These are phyloP conservation scores for Eriosoma lanigerum DNA, from an alignment of 1,140 invertebrate species.

Conservation along the genomic window DNA sequence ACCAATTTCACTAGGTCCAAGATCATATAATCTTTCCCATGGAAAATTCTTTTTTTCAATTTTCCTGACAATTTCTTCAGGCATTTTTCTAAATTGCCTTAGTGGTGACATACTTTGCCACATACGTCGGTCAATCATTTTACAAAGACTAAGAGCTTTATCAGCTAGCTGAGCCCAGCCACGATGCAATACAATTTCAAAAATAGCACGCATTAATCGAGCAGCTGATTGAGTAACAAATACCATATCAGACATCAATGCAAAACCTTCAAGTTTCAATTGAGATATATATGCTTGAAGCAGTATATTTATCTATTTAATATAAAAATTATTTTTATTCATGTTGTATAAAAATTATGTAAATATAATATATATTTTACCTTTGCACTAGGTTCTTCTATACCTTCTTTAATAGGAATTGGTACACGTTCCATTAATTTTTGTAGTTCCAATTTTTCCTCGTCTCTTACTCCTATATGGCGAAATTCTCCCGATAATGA, in stretches of 20 bases:
- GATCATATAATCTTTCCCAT: constrained; percentile 89
- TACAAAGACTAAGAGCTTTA: constrained; percentile 92
- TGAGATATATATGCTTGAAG: constrained; percentile 99
- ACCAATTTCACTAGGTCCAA: constrained; percentile 96
- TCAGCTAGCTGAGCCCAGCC: constrained; percentile 98
- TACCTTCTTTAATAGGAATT: constrained; percentile 98
- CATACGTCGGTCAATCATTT: constrained; percentile 98
- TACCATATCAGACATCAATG: constrained; percentile 98
- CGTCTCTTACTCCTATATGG: constrained; percentile 92
- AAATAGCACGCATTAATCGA: constrained; percentile 93
- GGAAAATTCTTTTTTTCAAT: constrained; percentile 98
- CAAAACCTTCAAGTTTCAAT: constrained; percentile 96
- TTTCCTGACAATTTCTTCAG: constrained; percentile 96
- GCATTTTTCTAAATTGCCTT: constrained; percentile 96
- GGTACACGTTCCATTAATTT: constrained; percentile 97
- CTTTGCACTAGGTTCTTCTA: constrained; percentile 97
- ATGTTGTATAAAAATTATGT: not conserved
- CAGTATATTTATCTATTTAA: constrained; percentile 76
- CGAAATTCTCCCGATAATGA: constrained; percentile 94
- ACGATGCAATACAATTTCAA: constrained; percentile 86
- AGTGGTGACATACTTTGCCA: constrained; percentile 99
- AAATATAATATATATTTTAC: not conserved
- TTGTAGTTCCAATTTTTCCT: constrained; percentile 96
- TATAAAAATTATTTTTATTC: not conserved
- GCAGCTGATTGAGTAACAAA: constrained; percentile 98